phyloP scores from a whole-genome alignment of 92 coral and sea anemone species.

The Desmophyllum pertusum region DNA sequence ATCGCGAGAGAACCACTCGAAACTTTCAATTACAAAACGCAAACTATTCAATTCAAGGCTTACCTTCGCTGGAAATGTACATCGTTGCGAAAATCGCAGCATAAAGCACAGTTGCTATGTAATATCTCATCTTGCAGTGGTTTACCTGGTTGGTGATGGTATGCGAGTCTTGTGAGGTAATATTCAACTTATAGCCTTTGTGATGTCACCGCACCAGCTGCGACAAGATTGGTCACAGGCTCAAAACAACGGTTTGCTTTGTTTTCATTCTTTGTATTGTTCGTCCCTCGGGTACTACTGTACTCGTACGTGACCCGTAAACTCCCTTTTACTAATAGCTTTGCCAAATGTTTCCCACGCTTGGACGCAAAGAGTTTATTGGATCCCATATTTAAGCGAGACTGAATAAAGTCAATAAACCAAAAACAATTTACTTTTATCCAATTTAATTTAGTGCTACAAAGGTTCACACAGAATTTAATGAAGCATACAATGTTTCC shows the following conservation, averaged over 20 bases:
- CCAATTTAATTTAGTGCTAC: neutral
- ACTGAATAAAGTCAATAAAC: no score
- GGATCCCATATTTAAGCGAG: neutral
- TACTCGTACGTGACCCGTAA: neutral
- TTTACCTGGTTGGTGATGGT: no score
- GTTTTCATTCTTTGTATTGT: neutral
- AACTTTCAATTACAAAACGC: neutral
- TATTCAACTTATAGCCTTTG: neutral
- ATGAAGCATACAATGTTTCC: neutral
- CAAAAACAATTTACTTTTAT: no score
- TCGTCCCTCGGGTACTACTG: neutral
- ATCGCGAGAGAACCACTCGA: neutral
- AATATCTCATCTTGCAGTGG: constrained; percentile 8
- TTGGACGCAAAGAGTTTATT: neutral
- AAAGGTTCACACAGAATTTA: neutral
- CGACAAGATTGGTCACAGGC: neutral
- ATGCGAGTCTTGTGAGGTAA: neutral
- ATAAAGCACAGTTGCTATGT: constrained; percentile 4
- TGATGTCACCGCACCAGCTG: constrained; percentile 10
- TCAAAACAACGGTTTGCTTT: neutral
- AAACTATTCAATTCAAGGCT: neutral
- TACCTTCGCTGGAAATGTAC: constrained; percentile 28
- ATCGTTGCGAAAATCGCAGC: neutral
- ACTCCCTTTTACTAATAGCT: no score
- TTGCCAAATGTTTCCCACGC: neutral